Evolutionary conservation across 2,797 vertebrate genomes (phyloP).

Genomic region (Acanthornis magna): DNA sequence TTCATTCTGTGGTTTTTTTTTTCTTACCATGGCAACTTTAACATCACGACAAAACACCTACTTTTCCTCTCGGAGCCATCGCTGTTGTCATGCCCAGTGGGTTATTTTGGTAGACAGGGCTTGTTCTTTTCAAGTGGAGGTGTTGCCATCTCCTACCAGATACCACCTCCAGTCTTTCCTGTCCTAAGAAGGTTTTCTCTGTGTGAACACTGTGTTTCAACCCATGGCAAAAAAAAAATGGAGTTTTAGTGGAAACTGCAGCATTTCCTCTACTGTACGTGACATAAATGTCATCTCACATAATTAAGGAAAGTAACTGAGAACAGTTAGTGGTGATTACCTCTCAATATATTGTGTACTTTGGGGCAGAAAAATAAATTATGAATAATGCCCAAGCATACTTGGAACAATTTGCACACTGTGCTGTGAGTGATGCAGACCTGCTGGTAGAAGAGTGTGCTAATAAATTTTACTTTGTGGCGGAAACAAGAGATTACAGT

Average conservation of each 20-base stretch:
- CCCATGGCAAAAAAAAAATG: background rate
- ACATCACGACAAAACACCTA: slow-evolving; percentile 58
- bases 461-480: slow-evolving; percentile 69
- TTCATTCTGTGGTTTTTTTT: slow-evolving; percentile 27
- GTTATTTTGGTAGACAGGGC: slow-evolving; percentile 56
- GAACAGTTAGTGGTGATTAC: slow-evolving; percentile 53
- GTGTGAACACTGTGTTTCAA: background rate
- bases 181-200: slow-evolving; percentile 26
- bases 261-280: slow-evolving; percentile 22
- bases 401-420: slow-evolving; percentile 56
- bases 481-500: slow-evolving; percentile 71
- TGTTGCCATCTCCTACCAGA: slow-evolving; percentile 55
- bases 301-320: slow-evolving; percentile 46
- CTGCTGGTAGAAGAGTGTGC: slow-evolving; percentile 43
- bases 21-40: slow-evolving; percentile 55
- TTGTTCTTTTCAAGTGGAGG: slow-evolving; percentile 62
- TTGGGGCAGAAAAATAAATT: slow-evolving; percentile 70
- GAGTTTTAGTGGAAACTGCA: slow-evolving; percentile 25
- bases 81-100: slow-evolving; percentile 42
- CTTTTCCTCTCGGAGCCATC: slow-evolving; percentile 25
- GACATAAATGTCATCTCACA: slow-evolving; percentile 20
- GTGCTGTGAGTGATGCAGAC: slow-evolving; percentile 53
- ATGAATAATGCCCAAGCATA: slow-evolving; percentile 58
- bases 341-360: slow-evolving; percentile 62
- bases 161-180: slow-evolving; percentile 50